Evolutionary conservation across 2,888 invertebrate genomes (phyloP), one percentile per base, ranked within the genome.

Genomic region (Diploptera punctata): DNA sequence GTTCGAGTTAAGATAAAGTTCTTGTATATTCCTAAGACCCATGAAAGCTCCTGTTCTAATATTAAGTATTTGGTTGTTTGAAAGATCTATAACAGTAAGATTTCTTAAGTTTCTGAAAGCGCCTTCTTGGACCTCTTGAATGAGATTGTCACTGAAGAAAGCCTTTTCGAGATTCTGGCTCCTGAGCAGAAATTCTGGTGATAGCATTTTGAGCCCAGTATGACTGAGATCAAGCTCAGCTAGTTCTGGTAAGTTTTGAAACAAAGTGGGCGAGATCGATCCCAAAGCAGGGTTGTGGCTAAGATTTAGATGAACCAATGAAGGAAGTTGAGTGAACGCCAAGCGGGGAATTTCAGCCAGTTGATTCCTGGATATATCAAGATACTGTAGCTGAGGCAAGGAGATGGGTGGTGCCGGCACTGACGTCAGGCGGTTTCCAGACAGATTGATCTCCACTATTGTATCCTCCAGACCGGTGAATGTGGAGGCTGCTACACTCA

Each of bases 11-110:
- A 96, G 81, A 75, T 89, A 89, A 68, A 96, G 82, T 69, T 88
- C 87, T 80, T 89, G 89, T 49, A 97, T 87, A 73, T 90, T 90
- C 85, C 91, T 90, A 1, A 94, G 87, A 77, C 93, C 92, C 0
- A 91, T 89, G 81, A 95, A 95, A 0, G 93, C 90, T 0, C 90
- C 89, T 21, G 90, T 90, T 70, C 91, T 87, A 67, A 95, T 91
- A 68, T 89, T 91, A 19, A 88, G 88, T 44, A 97, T 92, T 68
- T 89, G 88, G 81, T 96, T 96, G 76, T 89, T 88, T 0, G 94
- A 93, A 62, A 97, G 82, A 83, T 95, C 93, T 21, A 96, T 88
- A 38, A 86, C 82, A 1, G 90, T 89, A 49, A 96, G 86, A 80
- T 93, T 93, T 77, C 87, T 86, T 29, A 95, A 87, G 79, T 93